Evolutionary conservation across 2,113 vertebrate genomes (phyloP).

Genomic region (human): DNA sequence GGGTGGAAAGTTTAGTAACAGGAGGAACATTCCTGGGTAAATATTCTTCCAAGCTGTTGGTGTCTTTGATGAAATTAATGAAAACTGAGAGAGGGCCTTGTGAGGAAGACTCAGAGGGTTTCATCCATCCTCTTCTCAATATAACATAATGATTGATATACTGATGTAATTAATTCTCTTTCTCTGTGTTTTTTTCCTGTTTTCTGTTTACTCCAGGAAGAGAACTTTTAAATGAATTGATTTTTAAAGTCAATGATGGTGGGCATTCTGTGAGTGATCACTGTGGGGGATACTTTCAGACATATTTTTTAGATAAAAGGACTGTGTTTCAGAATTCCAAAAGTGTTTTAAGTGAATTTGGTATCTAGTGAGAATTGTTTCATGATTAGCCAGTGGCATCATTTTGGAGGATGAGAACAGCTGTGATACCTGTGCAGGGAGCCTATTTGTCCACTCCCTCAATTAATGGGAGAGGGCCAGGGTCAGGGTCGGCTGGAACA

Average conservation of each 20-base stretch:
- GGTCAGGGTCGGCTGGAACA: neutral
- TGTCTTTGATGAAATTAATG: neutral
- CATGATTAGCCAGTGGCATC: neutral
- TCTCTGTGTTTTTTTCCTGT: neutral
- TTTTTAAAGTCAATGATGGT: neutral
- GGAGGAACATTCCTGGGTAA: neutral
- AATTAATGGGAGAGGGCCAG: neutral
- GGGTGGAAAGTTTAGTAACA: neutral
- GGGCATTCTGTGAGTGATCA: neutral
- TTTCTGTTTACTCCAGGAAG: neutral
- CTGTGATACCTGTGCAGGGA: neutral
- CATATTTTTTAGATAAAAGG: neutral
- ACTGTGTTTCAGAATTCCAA: neutral
- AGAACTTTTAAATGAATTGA: neutral
- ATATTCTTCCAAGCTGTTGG: neutral
- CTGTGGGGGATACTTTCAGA: neutral
- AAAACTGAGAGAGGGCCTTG: neutral
- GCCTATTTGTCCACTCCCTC: neutral
- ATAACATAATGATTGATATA: rapidly evolving
- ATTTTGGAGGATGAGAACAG: neutral
- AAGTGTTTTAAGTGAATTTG: neutral
- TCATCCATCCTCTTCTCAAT: neutral
- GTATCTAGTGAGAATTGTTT: neutral
- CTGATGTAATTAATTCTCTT: neutral
- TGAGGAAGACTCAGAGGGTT: neutral